Conservation (phyloP, 1,140 invertebrate species). For the Heliconius congener region DNA sequence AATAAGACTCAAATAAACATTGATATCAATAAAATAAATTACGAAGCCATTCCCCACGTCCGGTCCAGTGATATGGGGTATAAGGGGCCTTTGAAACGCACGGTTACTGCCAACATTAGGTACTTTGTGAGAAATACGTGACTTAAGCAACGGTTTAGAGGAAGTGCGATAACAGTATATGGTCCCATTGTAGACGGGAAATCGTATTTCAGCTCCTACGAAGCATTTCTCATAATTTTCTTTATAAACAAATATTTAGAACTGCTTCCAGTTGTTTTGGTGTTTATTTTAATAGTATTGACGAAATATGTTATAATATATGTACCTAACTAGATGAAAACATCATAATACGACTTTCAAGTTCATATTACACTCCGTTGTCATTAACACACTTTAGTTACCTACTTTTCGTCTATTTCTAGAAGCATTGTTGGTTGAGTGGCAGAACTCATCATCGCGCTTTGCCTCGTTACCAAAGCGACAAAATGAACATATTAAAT, state of each 20-base stretch:
- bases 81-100: conserved; percentile 27
- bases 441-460: no score
- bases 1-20: conserved; percentile 34
- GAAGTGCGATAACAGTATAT: conserved; percentile 49
- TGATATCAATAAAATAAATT: conserved; percentile 30
- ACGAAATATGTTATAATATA: no score
- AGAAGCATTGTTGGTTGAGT: no score
- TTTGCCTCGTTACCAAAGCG: no score
- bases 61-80: conserved; percentile 41
- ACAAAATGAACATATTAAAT: no score
- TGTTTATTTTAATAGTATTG: neutral
- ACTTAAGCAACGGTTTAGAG: conserved; percentile 38
- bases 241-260: conserved; percentile 13
- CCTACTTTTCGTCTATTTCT: no score
- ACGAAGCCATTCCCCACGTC: conserved; percentile 41
- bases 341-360: no score
- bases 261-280: neutral
- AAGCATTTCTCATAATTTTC: conserved; percentile 6
- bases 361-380: no score
- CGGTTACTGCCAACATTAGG: conserved; percentile 20
- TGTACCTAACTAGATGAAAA: no score
- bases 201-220: conserved; percentile 32
- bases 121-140: conserved; percentile 51
- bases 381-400: no score
- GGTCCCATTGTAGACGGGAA: conserved; percentile 38